Evolutionary conservation across 1,140 invertebrate species (phyloP), one percentile per base, ranked within the genome.

Genomic region (Cydia fagiglandana): DNA sequence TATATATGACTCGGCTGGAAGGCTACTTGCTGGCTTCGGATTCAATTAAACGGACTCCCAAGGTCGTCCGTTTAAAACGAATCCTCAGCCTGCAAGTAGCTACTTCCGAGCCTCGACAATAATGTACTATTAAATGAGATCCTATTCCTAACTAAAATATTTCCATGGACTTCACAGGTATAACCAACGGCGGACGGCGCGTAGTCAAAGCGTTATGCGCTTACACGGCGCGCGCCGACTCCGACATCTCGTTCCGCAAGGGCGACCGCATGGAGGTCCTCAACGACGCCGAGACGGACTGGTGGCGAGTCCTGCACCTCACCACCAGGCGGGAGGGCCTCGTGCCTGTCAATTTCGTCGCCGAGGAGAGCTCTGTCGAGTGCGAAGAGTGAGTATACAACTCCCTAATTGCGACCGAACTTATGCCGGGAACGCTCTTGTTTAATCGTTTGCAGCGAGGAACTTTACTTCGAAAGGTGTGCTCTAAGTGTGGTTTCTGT

Each of bases 301-400:
- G 98, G 98, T 98, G 98, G 97, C 95, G 96, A 86, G 98, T 98
- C n/a, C 93, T 96, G 76, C 97, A 99, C 90, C 93, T 98, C 64
- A 95, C 94, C 76, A 97, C 96, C 73, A 95, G 96, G 75, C 94
- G 96, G 79, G 96, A 97, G 88, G 98, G 98, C 7, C 96, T 98
- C 77, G 98, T 99, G 81, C 98, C 98, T 1, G 96, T 97, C 87
- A 99, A 98, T 91, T 99, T 98, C 88, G 98, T 99, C 4, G 98
- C 98, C 2, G 95, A 97, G 78, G 97, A 98, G 88, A 96, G 96
- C 86, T 98, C 97, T 47, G 96, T 98, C 10, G 98, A 99, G 91
- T 98, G 97, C 92, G 97, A 99, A 95, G 98, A 99, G 98, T 99
- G 93, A 97, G 96, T 96, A 74, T 61, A 20, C 34, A 64, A n/a